Base-by-base conservation (phyloP, 1,140 invertebrate genomes). In the Laodelphax striatellus region DNA sequence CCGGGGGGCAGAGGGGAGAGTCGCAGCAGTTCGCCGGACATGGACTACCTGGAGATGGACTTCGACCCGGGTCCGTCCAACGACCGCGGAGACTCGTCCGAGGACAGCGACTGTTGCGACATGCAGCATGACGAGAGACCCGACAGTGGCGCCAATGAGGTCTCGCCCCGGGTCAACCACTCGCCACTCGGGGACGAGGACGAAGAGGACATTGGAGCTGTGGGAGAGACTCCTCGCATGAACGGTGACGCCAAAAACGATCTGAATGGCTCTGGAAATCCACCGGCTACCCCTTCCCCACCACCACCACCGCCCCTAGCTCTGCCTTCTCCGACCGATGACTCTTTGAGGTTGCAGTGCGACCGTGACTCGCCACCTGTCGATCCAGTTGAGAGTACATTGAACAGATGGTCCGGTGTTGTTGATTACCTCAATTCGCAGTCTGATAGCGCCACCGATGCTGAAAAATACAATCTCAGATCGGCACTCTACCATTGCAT, bases 11-110 rank as follows among this genome's bases (percentile, higher is more conserved):
- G 17, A 4, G 17, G 17, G n/a, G 34, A 52, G 11, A 53, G 50
- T 41, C 41, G 58, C 17, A 60, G 80, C 55, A 84, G 83, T 13
- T 87, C 85, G 68, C 85, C 85, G 43, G 85, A 87, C 60, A 87
- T 87, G 85, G 86, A 88, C 66, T 88, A 84, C 67, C 70, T 88
- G 53, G 86, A 88, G 76, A 87, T 88, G 85, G 85, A 88, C 69
- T 87, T 88, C 78, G 86, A 88, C 72, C 85, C 85, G 24, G 84
- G 83, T 28, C 83, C 83, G 55, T 84, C 82, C 21, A 82, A 82
- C 69, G 81, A 82, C 65, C 79, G 77, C 43, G 46, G 46, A 11
- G 85, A 64, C 24, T 65, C 60, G 28, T 59, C 58, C 10, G 59
- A 57, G 6, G 55, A 59, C 38, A 63, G 61, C 21, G 61, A 64